Percentiles rank a stretch among this genome's conserved stretches.
These are phyloP conservation scores for Mugil cephalus DNA, from an alignment of 2,113 vertebrate species.

Conservation along the genomic window DNA sequence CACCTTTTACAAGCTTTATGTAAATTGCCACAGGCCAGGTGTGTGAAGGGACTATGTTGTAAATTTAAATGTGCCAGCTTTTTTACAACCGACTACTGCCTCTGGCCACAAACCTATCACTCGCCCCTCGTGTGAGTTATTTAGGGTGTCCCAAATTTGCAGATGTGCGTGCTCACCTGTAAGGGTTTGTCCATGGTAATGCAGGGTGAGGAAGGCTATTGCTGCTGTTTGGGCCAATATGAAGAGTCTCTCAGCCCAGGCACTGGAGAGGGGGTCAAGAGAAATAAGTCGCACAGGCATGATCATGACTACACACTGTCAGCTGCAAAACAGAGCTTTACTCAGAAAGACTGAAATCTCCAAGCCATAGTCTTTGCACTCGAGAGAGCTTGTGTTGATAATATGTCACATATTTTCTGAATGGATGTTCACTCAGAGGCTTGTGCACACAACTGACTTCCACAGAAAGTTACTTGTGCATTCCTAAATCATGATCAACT, in stretches of 20 bases:
- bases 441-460: not conserved
- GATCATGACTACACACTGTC: not conserved
- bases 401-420: not conserved
- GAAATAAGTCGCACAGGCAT: constrained; percentile 10
- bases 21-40: too few species aligned
- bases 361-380: not conserved
- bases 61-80: too few species aligned
- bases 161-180: constrained; percentile 75
- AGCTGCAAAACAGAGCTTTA: not conserved
- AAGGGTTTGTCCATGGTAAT: constrained; percentile 77
- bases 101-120: too few species aligned
- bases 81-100: too few species aligned
- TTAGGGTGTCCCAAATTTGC: not conserved
- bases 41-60: too few species aligned
- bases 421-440: not conserved
- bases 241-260: constrained; percentile 90
- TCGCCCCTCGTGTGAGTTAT: too few species aligned
- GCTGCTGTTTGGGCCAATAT: constrained; percentile 80
- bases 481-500: not conserved
- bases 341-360: not conserved
- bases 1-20: too few species aligned
- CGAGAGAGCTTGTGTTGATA: not conserved
- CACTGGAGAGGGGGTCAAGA: constrained; percentile 72
- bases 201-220: constrained; percentile 85
- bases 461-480: not conserved